phyloP scores from a whole-genome alignment of 1,140 invertebrate genomes.

The Drosophila parabipectinata region DNA sequence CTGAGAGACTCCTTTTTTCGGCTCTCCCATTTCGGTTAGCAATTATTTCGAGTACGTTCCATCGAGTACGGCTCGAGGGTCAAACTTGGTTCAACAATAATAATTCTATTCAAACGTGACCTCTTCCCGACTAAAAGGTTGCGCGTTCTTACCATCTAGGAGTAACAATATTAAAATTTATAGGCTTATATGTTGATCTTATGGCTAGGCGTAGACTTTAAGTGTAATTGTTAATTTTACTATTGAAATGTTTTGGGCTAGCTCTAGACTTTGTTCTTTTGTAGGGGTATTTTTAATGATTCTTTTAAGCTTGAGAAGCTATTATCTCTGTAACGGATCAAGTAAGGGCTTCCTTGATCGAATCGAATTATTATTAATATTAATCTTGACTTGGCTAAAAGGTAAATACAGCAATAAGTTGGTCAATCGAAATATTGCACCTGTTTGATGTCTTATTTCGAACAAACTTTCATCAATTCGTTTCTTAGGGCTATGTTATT shows the following conservation, averaged over 20 bases:
- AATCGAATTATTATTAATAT: constrained; percentile 12
- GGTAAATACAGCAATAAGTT: constrained; percentile 25
- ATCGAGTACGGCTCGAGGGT: constrained; percentile 6
- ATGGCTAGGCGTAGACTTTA: constrained; percentile 27
- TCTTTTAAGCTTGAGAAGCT: constrained; percentile 47
- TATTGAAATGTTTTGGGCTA: constrained; percentile 58
- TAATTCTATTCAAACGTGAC: constrained; percentile 20
- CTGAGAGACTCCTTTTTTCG: constrained; percentile 1
- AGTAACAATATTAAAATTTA: constrained; percentile 48
- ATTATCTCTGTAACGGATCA: neutral
- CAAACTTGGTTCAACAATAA: constrained; percentile 42
- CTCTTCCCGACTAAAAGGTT: neutral
- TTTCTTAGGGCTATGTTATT: constrained; percentile 28
- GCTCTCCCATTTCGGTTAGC: neutral
- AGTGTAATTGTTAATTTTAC: constrained; percentile 55
- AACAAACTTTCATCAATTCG: constrained; percentile 15
- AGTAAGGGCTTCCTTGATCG: constrained; percentile 8
- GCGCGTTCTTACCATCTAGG: constrained; percentile 29
- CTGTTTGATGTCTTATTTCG: constrained; percentile 23
- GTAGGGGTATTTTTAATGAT: constrained; percentile 17
- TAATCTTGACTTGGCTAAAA: constrained; percentile 19
- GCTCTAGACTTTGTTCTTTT: constrained; percentile 45
- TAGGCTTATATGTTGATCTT: constrained; percentile 31
- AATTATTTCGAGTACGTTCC: constrained; percentile 28
- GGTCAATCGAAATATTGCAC: constrained; percentile 48